phyloP scores from a whole-genome alignment of 2,113 vertebrate species.

The Morone saxatilis region DNA sequence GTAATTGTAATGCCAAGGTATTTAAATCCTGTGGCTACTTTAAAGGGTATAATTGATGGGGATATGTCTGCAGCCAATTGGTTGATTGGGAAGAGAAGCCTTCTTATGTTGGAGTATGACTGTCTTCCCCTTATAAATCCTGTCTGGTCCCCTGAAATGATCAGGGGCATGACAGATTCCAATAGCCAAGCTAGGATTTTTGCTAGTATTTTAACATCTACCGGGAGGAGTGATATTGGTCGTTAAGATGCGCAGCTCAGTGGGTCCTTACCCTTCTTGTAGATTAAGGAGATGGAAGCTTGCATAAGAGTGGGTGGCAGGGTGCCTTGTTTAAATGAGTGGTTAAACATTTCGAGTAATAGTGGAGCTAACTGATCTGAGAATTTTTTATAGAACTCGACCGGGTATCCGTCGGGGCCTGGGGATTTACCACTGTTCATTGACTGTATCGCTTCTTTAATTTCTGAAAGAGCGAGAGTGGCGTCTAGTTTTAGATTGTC shows the following conservation, averaged over 20 bases:
- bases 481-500: background rate
- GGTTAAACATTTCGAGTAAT: background rate
- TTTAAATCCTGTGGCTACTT: no score
- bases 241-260: background rate
- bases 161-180: background rate
- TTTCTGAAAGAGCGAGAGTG: background rate
- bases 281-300: background rate
- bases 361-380: conserved; percentile 1
- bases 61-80: no score
- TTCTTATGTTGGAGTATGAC: background rate
- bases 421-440: conserved; percentile 15
- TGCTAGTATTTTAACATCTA: background rate
- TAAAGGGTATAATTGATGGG: no score
- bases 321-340: background rate
- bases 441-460: conserved; percentile 19
- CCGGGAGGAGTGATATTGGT: background rate
- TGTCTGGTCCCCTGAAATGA: background rate
- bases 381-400: background rate
- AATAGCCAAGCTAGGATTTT: background rate
- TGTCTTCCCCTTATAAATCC: background rate
- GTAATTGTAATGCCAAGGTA: no score
- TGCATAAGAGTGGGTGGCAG: background rate
- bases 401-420: background rate
- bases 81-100: background rate
- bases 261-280: background rate